Conservation (phyloP, 2,113 vertebrate genomes). For the Charadrius vociferus region DNA sequence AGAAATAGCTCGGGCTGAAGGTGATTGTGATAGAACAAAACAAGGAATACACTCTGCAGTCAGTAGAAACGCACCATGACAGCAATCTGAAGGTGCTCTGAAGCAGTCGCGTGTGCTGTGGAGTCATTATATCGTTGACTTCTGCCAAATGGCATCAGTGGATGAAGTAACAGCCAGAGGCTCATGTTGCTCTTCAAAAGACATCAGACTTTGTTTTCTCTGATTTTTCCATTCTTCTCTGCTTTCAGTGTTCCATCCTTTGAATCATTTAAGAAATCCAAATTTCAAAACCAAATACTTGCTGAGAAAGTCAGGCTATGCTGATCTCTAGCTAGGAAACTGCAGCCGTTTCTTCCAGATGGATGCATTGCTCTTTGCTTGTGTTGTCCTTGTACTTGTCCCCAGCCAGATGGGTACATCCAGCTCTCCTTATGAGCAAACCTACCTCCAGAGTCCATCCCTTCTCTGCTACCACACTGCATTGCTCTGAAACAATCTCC, state of each 20-base stretch:
- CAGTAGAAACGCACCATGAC: background rate
- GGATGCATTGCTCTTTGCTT: background rate
- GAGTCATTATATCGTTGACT: background rate
- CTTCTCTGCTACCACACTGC: background rate
- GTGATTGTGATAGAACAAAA: background rate
- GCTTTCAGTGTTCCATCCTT: conserved; percentile 7
- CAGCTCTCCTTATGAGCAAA: background rate
- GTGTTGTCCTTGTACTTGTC: background rate
- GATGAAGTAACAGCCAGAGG: background rate
- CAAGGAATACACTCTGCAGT: background rate
- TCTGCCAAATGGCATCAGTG: background rate
- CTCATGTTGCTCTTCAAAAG: background rate
- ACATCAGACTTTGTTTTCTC: background rate
- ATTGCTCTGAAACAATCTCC: background rate
- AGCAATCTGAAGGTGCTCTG: background rate
- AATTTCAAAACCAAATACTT: background rate
- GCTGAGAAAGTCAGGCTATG: background rate
- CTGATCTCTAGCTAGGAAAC: background rate
- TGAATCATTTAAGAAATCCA: background rate
- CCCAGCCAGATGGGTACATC: background rate
- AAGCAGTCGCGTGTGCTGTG: background rate
- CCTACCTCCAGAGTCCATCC: background rate
- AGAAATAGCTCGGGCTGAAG: background rate
- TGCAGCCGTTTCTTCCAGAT: background rate
- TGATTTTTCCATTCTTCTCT: conserved; percentile 11